Base-by-base conservation (phyloP, 1,140 invertebrate species). In the Camponotus vicinus region DNA sequence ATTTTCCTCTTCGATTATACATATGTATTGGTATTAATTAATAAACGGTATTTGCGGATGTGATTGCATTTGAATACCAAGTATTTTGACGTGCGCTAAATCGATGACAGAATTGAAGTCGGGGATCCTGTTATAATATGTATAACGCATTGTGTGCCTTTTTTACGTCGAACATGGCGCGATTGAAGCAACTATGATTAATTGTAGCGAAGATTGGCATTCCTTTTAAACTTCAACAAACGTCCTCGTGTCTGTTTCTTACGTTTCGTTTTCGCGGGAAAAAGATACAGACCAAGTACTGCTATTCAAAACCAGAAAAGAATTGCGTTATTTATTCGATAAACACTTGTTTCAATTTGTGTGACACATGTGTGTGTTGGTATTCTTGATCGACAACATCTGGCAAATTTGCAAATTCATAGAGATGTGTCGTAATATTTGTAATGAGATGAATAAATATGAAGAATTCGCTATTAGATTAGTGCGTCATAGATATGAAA, bases 381-480 rank as follows among this genome's bases (percentile, higher is more conserved):
- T 49, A 21, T 11, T 57, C 15, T 34, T 40, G 18, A n/a, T 32
- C 55, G 27, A 73, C 34, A 18, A 71, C 71, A 67, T 59, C 34
- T 11, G 27, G 8, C 13, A 37, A 59, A 83, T 83, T 61, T 45
- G 69, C 79, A 73, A 52, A 75, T 75, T 83, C 55, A 75, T 63
- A 75, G 55, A 73, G 55, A 15, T 32, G 64, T 27, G 6, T 70
- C 40, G 40, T 37, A 15, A 11, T 70, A 66, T 70, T 27, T 45
- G 13, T 45, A 70, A 70, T 59, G 67, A 69, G 55, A 8, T 32
- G 79, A 1, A 45, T n/a, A 15, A 73, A 61, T 61, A 49, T 55
- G 69, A 45, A 63, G 79, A 75, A 83, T 27, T 83, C 69, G 13
- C 27, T 83, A 59, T 82, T 83, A 42, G 32, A 73, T 83, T 83